Evolutionary conservation across 2,888 invertebrate species (phyloP).

Genomic region (Hemithea aestivaria): DNA sequence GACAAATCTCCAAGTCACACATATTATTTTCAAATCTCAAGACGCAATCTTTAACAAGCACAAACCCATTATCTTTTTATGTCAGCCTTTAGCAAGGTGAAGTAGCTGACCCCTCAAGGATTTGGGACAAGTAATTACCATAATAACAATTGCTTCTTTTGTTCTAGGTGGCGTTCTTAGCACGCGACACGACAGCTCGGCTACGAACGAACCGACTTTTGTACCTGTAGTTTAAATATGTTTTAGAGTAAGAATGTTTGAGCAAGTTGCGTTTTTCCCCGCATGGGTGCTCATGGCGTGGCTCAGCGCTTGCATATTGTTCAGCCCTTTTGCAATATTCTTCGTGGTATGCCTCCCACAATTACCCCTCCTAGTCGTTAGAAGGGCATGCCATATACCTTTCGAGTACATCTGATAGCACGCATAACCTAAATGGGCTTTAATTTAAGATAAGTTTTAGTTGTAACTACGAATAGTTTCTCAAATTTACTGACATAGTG

Average conservation of each 20-base stretch:
- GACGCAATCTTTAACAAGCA: no score
- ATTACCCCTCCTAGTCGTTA: constrained; percentile 82
- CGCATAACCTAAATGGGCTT: constrained; percentile 18
- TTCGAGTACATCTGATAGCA: constrained; percentile 80
- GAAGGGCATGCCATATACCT: constrained; percentile 83
- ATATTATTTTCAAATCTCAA: no score
- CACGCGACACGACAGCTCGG: constrained; percentile 37
- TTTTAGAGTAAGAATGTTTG: constrained; percentile 53
- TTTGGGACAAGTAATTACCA: constrained; percentile 1
- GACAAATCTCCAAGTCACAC: no score
- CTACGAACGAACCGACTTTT: constrained; percentile 31
- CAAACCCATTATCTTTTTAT: no score
- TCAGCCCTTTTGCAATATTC: constrained; percentile 83
- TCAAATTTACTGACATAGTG: constrained; percentile 15
- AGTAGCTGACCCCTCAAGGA: background rate
- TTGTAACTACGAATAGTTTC: background rate
- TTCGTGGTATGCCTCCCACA: constrained; percentile 84
- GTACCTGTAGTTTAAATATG: constrained; percentile 33
- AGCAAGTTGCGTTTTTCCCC: constrained; percentile 66
- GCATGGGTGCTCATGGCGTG: constrained; percentile 81
- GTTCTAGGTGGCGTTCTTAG: constrained; percentile 75
- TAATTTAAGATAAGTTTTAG: constrained; percentile 30
- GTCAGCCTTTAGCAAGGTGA: no score
- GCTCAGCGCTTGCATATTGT: constrained; percentile 81
- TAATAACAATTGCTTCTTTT: constrained; percentile 26